Conservation (phyloP, 2,113 vertebrate genomes). For the Heteronetta atricapilla region DNA sequence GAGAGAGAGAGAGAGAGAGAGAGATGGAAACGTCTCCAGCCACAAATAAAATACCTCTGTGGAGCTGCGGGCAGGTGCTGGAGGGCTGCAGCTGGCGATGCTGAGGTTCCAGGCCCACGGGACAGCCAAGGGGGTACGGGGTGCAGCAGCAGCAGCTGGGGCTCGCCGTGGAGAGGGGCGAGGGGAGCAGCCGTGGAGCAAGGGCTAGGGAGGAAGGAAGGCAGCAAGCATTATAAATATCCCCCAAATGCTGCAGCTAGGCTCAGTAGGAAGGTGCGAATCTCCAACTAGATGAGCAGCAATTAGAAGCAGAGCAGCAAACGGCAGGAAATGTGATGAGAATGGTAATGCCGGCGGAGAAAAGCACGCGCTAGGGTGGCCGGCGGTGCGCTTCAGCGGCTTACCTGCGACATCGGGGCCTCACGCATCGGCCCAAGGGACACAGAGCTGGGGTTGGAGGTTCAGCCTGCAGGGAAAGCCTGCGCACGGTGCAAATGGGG, state of each 20-base stretch:
- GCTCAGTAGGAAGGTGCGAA: not conserved
- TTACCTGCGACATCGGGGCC: not conserved
- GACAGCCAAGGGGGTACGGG: not conserved
- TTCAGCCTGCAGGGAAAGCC: not conserved
- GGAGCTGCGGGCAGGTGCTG: not conserved
- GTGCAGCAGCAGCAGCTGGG: not conserved
- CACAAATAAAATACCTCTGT: not conserved
- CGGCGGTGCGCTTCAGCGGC: rapidly evolving
- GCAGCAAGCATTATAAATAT: not conserved
- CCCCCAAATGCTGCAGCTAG: not conserved
- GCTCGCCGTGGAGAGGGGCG: not conserved
- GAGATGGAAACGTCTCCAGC: not conserved
- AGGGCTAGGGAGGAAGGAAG: not conserved
- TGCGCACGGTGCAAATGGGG: not conserved
- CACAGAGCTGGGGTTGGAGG: not conserved
- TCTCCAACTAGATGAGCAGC: not conserved
- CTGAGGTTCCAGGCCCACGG: not conserved
- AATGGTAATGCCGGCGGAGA: not conserved
- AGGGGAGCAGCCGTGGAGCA: not conserved
- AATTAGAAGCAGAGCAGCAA: not conserved
- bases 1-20: not conserved
- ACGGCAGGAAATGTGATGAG: not conserved
- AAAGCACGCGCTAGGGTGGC: rapidly evolving
- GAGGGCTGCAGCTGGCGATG: not conserved
- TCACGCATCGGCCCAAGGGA: not conserved